Evolutionary conservation across 2,888 invertebrate genomes (phyloP).

Genomic region (Heliconius cydno): DNA sequence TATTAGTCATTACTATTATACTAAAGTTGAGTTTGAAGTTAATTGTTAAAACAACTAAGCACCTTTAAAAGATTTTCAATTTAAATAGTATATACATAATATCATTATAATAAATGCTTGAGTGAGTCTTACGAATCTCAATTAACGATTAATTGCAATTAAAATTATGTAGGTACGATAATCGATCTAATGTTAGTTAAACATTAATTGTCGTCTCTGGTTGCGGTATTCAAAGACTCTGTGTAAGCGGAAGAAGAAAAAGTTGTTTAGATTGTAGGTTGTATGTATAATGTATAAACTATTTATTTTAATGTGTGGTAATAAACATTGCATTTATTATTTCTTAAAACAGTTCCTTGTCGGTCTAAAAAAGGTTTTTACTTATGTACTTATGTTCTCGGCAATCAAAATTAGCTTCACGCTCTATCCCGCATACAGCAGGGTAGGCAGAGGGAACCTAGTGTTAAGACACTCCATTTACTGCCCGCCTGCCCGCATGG

Average conservation of each 20-base stretch:
- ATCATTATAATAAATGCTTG: no score
- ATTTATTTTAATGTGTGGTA: neutral
- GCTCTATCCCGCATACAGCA: no score
- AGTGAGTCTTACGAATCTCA: no score
- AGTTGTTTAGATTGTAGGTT: neutral
- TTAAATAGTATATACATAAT: neutral
- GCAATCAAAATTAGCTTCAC: no score
- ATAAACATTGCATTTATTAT: neutral
- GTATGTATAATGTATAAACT: neutral
- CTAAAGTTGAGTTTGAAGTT: neutral
- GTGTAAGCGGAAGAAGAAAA: neutral
- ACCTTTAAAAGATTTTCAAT: neutral
- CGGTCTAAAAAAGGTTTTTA: no score
- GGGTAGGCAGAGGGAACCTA: no score
- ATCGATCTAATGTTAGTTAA: neutral
- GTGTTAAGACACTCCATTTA: no score
- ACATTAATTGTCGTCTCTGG: neutral
- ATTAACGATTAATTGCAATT: neutral
- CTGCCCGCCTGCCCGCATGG: no score
- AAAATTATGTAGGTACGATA: neutral
- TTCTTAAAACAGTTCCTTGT: neutral
- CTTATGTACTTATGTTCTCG: no score
- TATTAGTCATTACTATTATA: neutral
- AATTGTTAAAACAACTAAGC: no score
- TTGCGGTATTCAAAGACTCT: neutral